Percentiles rank a stretch among this genome's conserved stretches.
These are phyloP conservation scores for Botrylloides violaceus DNA, from an alignment of 23 tunicate genomes.

Conservation along the genomic window DNA sequence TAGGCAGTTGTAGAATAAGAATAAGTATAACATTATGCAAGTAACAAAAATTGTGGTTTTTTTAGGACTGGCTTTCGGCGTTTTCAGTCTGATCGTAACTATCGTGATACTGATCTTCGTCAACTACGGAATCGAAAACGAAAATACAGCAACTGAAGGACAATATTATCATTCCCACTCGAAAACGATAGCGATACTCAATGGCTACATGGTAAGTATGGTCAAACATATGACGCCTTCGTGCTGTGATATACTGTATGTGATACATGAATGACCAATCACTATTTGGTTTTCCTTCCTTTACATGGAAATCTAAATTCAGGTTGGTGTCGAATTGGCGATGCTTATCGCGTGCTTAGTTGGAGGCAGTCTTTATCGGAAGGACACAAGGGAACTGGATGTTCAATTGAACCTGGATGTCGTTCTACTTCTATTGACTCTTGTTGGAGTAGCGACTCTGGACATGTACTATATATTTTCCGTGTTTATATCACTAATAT, in stretches of 20 bases:
- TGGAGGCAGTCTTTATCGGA: conserved; percentile 39
- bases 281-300: too few relatives aligned
- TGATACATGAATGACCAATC: too few relatives aligned
- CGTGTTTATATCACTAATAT: conserved; percentile 3
- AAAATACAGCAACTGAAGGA: background rate
- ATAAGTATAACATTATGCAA: too few relatives aligned
- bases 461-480: conserved; percentile 36
- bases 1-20: too few relatives aligned
- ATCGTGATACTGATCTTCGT: conserved; percentile 43
- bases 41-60: too few relatives aligned
- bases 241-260: too few relatives aligned
- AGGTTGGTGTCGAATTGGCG: conserved; percentile 32
- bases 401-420: conserved; percentile 40
- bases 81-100: conserved; percentile 22
- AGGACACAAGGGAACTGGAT: conserved; percentile 9
- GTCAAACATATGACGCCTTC: too few relatives aligned
- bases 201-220: background rate
- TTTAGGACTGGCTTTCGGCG: conserved; percentile 49
- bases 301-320: background rate
- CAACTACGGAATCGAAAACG: conserved; percentile 1
- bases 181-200: background rate
- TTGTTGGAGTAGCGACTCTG: conserved; percentile 38
- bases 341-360: conserved; percentile 44
- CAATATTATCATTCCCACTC: background rate
- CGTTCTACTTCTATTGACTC: conserved; percentile 37